A percentile compares a stretch with the other conserved stretches of the same genome.
Evolutionary conservation across 2,113 vertebrate genomes (phyloP).

Genomic region (Indri indri): DNA sequence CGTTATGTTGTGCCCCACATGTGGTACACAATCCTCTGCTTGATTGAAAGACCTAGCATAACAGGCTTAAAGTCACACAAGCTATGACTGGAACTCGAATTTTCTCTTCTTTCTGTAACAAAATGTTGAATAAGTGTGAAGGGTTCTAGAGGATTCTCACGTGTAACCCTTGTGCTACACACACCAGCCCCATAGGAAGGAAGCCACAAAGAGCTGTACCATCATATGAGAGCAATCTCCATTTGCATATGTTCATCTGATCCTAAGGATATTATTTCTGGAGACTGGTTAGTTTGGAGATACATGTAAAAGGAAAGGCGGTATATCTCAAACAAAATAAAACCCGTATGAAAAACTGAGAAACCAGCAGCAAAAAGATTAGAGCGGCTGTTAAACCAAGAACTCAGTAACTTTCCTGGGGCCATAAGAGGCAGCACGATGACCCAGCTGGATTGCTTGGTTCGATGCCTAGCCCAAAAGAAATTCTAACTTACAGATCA

Average conservation of each 20-base stretch:
- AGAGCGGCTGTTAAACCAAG: not conserved
- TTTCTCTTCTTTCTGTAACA: slow-evolving; percentile 5
- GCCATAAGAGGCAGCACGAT: not conserved
- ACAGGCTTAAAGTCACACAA: not conserved
- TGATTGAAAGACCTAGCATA: not conserved
- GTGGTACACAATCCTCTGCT: not conserved
- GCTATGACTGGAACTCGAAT: not conserved
- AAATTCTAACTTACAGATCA: not conserved
- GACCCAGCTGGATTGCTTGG: not conserved
- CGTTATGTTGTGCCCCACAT: not conserved
- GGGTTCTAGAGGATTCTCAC: not conserved
- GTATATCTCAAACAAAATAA: slow-evolving; percentile 27
- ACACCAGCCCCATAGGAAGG: not conserved
- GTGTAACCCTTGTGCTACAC: not conserved
- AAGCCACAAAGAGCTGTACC: slow-evolving; percentile 21
- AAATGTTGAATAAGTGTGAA: not conserved
- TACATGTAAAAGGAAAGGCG: slow-evolving; percentile 26
- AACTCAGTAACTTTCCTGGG: not conserved
- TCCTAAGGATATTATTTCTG: slow-evolving; percentile 45
- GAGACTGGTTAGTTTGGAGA: slow-evolving; percentile 8
- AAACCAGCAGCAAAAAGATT: not conserved
- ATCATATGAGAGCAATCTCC: slow-evolving; percentile 36
- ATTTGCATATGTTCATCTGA: slow-evolving; percentile 28
- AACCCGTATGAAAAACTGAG: slow-evolving; percentile 28
- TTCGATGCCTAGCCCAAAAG: not conserved